phyloP scores from a whole-genome alignment of 2,797 vertebrate genomes.

The Semotilus atromaculatus region DNA sequence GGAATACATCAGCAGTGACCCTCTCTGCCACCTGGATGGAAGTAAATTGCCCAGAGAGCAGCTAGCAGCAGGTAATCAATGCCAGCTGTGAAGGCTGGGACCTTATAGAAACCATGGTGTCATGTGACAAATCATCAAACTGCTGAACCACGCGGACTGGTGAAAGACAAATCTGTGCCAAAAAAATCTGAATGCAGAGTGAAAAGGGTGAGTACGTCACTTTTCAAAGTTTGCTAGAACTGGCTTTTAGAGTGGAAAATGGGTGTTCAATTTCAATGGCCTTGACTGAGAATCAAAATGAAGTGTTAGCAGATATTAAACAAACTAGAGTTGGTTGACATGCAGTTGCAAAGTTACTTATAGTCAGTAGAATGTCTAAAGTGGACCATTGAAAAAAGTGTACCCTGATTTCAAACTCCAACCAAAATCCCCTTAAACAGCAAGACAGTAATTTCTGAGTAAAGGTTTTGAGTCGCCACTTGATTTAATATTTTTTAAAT shows the following conservation, averaged over 20 bases:
- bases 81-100: neutral
- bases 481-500: neutral
- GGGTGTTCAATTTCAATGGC: neutral
- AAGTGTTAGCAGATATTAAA: neutral
- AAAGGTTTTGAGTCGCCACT: neutral
- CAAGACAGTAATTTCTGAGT: neutral
- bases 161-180: neutral
- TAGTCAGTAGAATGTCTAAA: neutral
- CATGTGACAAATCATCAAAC: neutral
- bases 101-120: neutral
- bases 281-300: neutral
- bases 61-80: neutral
- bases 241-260: neutral
- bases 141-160: neutral
- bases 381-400: neutral
- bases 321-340: no score
- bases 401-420: neutral
- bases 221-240: neutral
- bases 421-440: neutral
- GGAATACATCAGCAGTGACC: slow-evolving; percentile 29
- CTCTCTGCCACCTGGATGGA: slow-evolving; percentile 13
- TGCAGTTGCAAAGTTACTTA: no score
- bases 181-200: neutral
- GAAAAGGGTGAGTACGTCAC: neutral
- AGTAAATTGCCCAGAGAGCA: slow-evolving; percentile 2